These are phyloP conservation scores for Pogonocherus hispidulus DNA, from an alignment of 2,888 invertebrate genomes.

Conservation along the genomic window DNA sequence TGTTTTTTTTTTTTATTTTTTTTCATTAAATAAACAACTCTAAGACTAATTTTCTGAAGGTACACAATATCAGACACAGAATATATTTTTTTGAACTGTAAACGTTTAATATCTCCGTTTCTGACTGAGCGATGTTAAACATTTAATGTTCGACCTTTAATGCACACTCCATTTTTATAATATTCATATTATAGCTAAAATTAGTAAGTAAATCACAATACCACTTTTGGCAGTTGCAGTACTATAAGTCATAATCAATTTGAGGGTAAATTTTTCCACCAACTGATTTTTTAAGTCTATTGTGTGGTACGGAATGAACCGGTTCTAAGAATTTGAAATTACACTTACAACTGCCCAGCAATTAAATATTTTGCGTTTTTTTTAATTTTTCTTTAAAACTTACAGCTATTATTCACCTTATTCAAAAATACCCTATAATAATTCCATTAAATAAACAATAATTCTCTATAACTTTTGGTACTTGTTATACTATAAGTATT, in stretches of 20 bases:
- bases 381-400: slow-evolving; percentile 48
- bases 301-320: slow-evolving; percentile 17
- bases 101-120: slow-evolving; percentile 35
- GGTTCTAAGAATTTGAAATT: slow-evolving; percentile 20
- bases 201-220: slow-evolving; percentile 64
- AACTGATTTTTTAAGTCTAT: slow-evolving; percentile 26
- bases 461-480: slow-evolving; percentile 63
- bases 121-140: slow-evolving; percentile 39
- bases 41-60: slow-evolving; percentile 64
- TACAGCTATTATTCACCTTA: slow-evolving; percentile 50
- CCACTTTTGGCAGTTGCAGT: slow-evolving; percentile 46
- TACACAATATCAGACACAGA: slow-evolving; percentile 69
- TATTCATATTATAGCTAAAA: slow-evolving; percentile 50
- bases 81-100: slow-evolving; percentile 50
- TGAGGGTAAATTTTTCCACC: slow-evolving; percentile 37
- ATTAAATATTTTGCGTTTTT: slow-evolving; percentile 41
- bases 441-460: slow-evolving; percentile 60
- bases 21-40: slow-evolving; percentile 64
- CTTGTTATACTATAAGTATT: slow-evolving; percentile 55
- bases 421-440: slow-evolving; percentile 59
- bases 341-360: slow-evolving; percentile 44
- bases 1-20: slow-evolving; percentile 55
- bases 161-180: slow-evolving; percentile 62
- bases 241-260: slow-evolving; percentile 35
- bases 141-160: slow-evolving; percentile 55